A percentile compares a stretch with the other conserved stretches of the same genome.
phyloP scores from a whole-genome alignment of 2,797 vertebrate genomes.

The Holocentrus rufus region DNA sequence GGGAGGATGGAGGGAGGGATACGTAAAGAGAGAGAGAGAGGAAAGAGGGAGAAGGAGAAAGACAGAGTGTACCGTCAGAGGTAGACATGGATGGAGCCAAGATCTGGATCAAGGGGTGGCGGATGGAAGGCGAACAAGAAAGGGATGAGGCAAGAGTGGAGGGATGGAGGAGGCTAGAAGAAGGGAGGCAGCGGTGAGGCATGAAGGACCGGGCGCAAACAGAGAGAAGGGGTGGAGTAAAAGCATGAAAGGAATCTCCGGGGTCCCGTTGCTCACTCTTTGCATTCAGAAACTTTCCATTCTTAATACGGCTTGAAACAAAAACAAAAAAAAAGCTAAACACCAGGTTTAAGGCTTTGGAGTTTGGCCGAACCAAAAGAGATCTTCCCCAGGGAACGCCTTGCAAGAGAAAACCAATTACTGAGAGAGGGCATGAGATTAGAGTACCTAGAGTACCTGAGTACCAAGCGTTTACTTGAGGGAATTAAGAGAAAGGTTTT shows the following conservation, averaged over 20 bases:
- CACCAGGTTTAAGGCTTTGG: conserved; percentile 52
- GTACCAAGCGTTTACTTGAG: conserved; percentile 49
- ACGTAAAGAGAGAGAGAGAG: conserved; percentile 7
- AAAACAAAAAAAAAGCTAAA: conserved; percentile 52
- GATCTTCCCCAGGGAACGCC: conserved; percentile 67
- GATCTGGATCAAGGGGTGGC: conserved; percentile 11
- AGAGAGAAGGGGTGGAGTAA: conserved; percentile 19
- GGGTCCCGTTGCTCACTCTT: conserved; percentile 25
- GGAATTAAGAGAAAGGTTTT: conserved; percentile 69
- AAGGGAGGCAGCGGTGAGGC: neutral
- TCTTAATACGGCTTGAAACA: conserved; percentile 52
- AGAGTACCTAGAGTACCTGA: conserved; percentile 68
- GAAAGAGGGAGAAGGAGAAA: conserved; percentile 10
- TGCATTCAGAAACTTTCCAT: conserved; percentile 14
- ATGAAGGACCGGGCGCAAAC: conserved; percentile 17
- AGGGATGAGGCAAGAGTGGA: conserved; percentile 29
- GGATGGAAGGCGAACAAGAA: conserved; percentile 29
- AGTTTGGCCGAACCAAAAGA: conserved; percentile 53
- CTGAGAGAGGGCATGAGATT: conserved; percentile 73
- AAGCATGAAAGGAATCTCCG: conserved; percentile 57
- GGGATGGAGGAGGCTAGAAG: conserved; percentile 5
- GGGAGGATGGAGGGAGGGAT: conserved; percentile 27
- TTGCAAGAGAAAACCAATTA: conserved; percentile 79
- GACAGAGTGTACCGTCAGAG: conserved; percentile 1
- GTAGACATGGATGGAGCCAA: neutral